Evolutionary conservation across 2,797 vertebrate species (phyloP).

Genomic region (Avahi laniger): DNA sequence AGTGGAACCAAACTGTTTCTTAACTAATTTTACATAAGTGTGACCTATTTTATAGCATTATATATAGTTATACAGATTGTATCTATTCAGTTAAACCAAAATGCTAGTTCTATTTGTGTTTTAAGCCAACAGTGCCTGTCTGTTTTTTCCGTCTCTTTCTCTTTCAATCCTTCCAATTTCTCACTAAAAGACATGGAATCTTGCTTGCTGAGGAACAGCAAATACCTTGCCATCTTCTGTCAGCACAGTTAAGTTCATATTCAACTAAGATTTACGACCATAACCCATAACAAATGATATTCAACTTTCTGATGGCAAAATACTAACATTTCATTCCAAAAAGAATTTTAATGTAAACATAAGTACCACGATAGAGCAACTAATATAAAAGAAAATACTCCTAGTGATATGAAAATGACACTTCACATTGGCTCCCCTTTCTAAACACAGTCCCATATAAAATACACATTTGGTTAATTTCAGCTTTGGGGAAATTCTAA

Average conservation of each 20-base stretch:
- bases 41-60: conserved; percentile 52
- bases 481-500: conserved; percentile 2
- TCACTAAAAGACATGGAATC: neutral
- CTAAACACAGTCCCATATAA: conserved; percentile 16
- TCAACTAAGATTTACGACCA: neutral
- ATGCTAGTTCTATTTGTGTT: conserved; percentile 34
- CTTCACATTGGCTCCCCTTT: conserved; percentile 51
- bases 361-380: neutral
- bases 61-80: conserved; percentile 20
- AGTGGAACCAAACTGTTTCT: neutral
- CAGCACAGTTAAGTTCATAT: neutral
- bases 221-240: neutral
- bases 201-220: neutral
- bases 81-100: conserved; percentile 49
- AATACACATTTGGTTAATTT: conserved; percentile 31
- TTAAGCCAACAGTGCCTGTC: neutral
- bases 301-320: conserved; percentile 36
- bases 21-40: conserved; percentile 33
- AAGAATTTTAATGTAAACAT: neutral
- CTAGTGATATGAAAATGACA: neutral
- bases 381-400: neutral
- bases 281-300: neutral
- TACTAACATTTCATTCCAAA: neutral
- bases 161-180: conserved; percentile 16
- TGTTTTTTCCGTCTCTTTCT: neutral